phyloP scores from a whole-genome alignment of 2,113 vertebrate genomes.

The Cnemophilus loriae region DNA sequence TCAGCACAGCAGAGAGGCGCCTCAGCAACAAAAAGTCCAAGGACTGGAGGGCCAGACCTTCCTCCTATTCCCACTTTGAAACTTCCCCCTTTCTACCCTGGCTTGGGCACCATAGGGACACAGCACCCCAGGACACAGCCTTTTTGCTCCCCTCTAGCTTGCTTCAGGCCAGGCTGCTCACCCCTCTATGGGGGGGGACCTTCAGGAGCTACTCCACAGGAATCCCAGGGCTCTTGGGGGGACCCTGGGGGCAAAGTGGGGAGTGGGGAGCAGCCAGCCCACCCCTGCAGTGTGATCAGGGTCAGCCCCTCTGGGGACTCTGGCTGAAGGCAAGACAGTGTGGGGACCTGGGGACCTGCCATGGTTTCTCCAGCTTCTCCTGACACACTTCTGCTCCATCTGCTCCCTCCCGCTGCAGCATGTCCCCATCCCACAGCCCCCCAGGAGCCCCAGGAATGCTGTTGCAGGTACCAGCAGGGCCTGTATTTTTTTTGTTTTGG shows the following conservation, averaged over 20 bases:
- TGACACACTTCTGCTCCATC: conserved; percentile 29
- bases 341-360: conserved; percentile 26
- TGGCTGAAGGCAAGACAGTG: not conserved
- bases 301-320: conserved; percentile 8
- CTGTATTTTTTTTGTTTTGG: conserved; percentile 5
- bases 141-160: not conserved
- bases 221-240: not conserved
- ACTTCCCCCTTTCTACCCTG: accelerated
- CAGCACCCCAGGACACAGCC: not conserved
- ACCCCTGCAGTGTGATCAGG: not conserved
- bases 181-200: not conserved
- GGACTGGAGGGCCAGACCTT: not conserved
- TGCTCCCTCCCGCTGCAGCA: accelerated
- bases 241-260: accelerated
- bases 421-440: not conserved
- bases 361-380: not conserved
- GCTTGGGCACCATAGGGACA: not conserved
- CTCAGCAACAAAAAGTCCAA: not conserved
- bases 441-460: not conserved
- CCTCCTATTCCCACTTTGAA: not conserved
- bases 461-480: conserved; percentile 65
- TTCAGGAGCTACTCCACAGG: accelerated
- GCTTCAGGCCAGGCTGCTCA: not conserved
- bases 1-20: not conserved
- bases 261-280: not conserved